These are phyloP conservation scores for Nephotettix cincticeps DNA, from an alignment of 1,140 invertebrate genomes.

Conservation along the genomic window DNA sequence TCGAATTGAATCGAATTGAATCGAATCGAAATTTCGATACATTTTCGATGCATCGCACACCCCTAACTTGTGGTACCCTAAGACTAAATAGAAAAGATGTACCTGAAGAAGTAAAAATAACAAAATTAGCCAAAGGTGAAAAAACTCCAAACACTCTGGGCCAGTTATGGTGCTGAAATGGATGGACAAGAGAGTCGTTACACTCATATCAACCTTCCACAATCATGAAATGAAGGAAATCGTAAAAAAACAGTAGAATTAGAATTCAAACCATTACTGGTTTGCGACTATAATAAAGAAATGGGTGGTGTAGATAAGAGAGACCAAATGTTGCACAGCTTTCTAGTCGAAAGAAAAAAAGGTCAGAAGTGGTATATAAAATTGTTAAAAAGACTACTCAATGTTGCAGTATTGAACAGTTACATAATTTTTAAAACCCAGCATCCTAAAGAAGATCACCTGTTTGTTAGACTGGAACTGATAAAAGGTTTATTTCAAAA, in stretches of 20 bases:
- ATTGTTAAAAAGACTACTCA: conserved; percentile 15
- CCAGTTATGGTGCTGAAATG: too few species aligned
- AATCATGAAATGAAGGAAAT: too few species aligned
- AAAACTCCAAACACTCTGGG: too few species aligned
- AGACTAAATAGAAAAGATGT: conserved; percentile 23
- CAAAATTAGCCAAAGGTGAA: too few species aligned
- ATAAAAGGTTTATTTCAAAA: neutral
- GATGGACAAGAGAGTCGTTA: too few species aligned
- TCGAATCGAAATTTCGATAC: too few species aligned
- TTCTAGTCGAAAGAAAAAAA: conserved; percentile 7
- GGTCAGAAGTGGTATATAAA: conserved; percentile 11
- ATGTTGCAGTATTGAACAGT: neutral
- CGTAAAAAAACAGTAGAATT: neutral
- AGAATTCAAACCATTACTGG: conserved; percentile 13
- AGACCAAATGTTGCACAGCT: conserved; percentile 28
- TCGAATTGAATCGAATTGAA: too few species aligned
- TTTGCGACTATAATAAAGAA: conserved; percentile 26
- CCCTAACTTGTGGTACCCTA: conserved; percentile 26
- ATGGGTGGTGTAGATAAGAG: conserved; percentile 28
- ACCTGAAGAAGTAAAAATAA: too few species aligned
- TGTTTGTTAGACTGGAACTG: neutral
- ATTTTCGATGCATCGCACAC: too few species aligned
- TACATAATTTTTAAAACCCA: conserved; percentile 12
- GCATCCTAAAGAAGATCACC: neutral
- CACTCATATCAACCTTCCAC: too few species aligned